Conservation (phyloP, 2,797 vertebrate species). For the Chelon labrosus region DNA sequence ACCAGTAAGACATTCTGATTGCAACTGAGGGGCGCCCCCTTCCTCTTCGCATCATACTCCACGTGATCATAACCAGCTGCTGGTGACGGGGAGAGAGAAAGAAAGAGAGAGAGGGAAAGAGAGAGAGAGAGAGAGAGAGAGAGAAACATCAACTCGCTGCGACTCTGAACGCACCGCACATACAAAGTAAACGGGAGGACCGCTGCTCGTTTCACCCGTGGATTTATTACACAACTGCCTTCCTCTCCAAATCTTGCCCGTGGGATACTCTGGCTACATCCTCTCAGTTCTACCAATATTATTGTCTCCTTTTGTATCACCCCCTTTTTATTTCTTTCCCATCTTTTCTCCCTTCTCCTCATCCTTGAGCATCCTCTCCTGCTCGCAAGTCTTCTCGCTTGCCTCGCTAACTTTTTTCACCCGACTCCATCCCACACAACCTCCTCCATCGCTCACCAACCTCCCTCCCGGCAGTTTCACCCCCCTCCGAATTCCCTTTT, state of each 20-base stretch:
- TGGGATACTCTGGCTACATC: conserved; percentile 73
- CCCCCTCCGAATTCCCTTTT: not conserved
- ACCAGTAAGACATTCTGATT: conserved; percentile 79
- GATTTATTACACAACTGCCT: conserved; percentile 72
- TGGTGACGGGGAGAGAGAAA: conserved; percentile 44
- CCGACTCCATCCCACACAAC: conserved; percentile 70
- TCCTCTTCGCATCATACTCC: conserved; percentile 63
- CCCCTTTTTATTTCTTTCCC: conserved; percentile 34
- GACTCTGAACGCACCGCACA: conserved; percentile 67
- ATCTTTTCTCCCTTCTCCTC: conserved; percentile 38
- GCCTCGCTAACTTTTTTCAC: conserved; percentile 77
- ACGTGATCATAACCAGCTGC: conserved; percentile 83
- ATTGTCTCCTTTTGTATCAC: conserved; percentile 15
- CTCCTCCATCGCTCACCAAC: conserved; percentile 59
- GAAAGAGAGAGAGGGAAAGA: conserved; percentile 32
- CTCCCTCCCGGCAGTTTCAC: conserved; percentile 24
- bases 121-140: conserved; percentile 36
- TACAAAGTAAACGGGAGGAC: conserved; percentile 62
- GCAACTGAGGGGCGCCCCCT: conserved; percentile 46
- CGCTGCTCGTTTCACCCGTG: conserved; percentile 66
- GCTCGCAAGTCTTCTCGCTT: conserved; percentile 49
- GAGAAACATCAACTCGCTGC: conserved; percentile 58
- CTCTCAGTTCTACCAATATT: conserved; percentile 39
- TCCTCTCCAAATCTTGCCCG: conserved; percentile 44
- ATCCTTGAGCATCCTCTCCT: conserved; percentile 66